Evolutionary conservation across 2,113 vertebrate species (phyloP), one percentile per base, ranked within the genome.

Genomic region (Apistogramma diplotaenia): DNA sequence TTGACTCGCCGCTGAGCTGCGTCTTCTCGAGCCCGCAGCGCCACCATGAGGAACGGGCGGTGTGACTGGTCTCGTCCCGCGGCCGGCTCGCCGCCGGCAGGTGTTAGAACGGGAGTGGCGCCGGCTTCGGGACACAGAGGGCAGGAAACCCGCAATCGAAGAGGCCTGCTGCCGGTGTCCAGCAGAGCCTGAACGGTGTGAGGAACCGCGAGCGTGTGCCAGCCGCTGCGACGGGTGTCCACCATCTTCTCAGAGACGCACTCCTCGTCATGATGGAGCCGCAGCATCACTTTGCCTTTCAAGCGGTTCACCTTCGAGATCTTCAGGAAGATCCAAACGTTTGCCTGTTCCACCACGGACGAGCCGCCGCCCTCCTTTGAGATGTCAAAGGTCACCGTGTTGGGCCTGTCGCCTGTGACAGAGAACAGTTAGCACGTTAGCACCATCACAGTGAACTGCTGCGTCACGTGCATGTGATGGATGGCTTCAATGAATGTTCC

Each of bases 321-420:
- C 93, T 97, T 98, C 15, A 99, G 89, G 83, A 99, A 99, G 62
- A 99, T 95, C 98, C 98, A 99, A 31, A 99, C 84, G 43, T 97
- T 97, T 46, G 98, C 98, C 21, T 96, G 96, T 46, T 97, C 96
- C 90, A 99, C 97, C 86, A 97, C 90, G 0, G 95, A 95, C 5
- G 95, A 90, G 73, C 94, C 90, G 29, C 93, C 94, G 53, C 95
- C 96, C 87, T 99, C 97, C 89, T 96, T 97, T 23, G 96, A 96
- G 78, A 99, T 96, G 93, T 98, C 97, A 92, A 99, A 99, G 89
- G 95, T 97, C 93, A 99, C 93, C 0, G 88, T 90, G 62, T 91
- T 76, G 4, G 80, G 57, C 77, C 94, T 87, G 40, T 94, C 89
- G 65, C 96, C 97, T 99, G 85, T 78, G 46, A 43, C 54, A 55